Conservation (phyloP, 2,113 vertebrate genomes). For the Trichechus manatus region DNA sequence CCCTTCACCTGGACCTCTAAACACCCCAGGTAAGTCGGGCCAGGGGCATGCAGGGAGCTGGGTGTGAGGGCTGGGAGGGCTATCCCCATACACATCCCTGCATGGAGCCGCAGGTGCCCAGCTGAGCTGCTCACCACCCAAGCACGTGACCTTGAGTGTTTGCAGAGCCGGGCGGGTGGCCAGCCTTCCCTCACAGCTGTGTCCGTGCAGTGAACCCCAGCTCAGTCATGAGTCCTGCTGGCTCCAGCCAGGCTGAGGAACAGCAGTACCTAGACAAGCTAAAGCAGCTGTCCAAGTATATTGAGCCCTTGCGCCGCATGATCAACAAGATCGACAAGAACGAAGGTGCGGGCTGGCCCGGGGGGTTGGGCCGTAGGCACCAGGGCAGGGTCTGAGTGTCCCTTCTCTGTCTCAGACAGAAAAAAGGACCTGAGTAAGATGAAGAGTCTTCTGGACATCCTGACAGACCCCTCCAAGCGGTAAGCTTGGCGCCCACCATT, state of each 20-base stretch:
- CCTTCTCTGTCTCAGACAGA: constrained; percentile 90
- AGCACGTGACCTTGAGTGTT: not conserved
- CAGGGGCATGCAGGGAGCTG: not conserved
- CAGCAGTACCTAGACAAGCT: constrained; percentile 99
- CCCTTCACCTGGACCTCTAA: constrained; percentile 96
- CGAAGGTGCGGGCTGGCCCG: constrained; percentile 91
- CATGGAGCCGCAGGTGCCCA: not conserved
- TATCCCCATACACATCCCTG: not conserved
- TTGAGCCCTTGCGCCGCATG: constrained; percentile 97
- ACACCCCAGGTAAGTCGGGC: constrained; percentile 94
- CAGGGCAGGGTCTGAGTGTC: constrained; percentile 14
- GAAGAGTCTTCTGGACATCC: constrained; percentile 98
- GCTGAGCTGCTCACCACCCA: not conserved
- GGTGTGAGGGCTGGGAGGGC: not conserved
- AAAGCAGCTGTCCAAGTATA: constrained; percentile 98
- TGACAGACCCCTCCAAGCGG: constrained; percentile 97
- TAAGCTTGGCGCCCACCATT: constrained; percentile 75
- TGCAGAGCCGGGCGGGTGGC: not conserved
- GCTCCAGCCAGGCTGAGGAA: constrained; percentile 95
- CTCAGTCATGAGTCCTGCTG: constrained; percentile 96
- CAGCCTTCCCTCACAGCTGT: not conserved
- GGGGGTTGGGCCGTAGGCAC: rapidly evolving
- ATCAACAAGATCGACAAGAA: constrained; percentile 99
- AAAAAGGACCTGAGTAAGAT: constrained; percentile 99
- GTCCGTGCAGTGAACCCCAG: constrained; percentile 92